These are phyloP conservation scores for Caloenas nicobarica DNA, from an alignment of 2,113 vertebrate genomes.

Conservation along the genomic window DNA sequence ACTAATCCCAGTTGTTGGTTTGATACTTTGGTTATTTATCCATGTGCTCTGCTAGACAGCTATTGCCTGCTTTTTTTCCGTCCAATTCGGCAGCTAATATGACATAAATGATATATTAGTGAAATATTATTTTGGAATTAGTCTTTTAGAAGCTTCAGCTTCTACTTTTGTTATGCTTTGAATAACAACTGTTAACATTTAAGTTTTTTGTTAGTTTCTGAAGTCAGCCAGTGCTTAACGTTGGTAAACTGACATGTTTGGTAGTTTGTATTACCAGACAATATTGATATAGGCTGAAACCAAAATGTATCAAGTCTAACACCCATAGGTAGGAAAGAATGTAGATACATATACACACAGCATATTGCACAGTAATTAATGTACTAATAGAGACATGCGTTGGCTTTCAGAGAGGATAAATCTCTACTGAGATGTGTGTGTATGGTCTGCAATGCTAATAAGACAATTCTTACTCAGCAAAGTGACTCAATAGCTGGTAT, in stretches of 20 bases:
- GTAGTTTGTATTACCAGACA: not conserved
- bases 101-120: not conserved
- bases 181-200: not conserved
- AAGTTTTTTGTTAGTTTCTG: not conserved
- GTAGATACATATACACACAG: not conserved
- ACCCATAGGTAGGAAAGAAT: not conserved
- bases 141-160: not conserved
- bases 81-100: not conserved
- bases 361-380: constrained; percentile 24
- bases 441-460: constrained; percentile 8
- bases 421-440: not conserved
- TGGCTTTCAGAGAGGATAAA: constrained; percentile 34
- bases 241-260: not conserved
- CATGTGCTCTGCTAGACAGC: not conserved
- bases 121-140: not conserved
- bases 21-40: not conserved
- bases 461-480: constrained; percentile 56
- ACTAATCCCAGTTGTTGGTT: not conserved
- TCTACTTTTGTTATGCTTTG: not conserved
- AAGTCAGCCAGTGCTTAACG: not conserved
- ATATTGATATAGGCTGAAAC: not conserved
- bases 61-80: not conserved
- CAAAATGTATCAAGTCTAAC: not conserved
- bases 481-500: constrained; percentile 45
- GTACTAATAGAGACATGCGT: not conserved